A percentile compares a stretch with the other conserved stretches of the same genome.
These are phyloP conservation scores for Cygnus atratus DNA, from an alignment of 2,113 vertebrate species.

Conservation along the genomic window DNA sequence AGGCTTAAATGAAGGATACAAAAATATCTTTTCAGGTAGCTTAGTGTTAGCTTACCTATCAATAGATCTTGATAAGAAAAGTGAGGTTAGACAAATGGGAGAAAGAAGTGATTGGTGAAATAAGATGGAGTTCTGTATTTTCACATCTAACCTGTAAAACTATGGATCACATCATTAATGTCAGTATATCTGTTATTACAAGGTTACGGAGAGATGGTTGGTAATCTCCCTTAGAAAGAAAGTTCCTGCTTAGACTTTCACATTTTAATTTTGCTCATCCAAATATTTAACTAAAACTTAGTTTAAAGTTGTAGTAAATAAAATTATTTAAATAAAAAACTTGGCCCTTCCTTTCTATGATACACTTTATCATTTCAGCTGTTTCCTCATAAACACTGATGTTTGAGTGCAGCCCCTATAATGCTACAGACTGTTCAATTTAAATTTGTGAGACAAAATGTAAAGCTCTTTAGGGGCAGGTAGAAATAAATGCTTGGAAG, in stretches of 20 bases:
- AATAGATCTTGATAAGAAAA: background rate
- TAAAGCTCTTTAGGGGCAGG: background rate
- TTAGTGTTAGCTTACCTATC: background rate
- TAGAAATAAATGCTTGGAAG: background rate
- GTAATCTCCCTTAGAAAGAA: background rate
- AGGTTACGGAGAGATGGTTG: background rate
- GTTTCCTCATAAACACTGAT: background rate
- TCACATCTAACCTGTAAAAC: background rate
- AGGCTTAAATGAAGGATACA: background rate
- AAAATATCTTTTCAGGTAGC: background rate
- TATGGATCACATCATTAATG: background rate
- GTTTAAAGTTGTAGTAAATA: background rate
- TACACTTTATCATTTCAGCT: background rate
- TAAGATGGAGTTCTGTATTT: background rate
- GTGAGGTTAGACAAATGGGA: background rate
- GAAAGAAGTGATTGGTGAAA: background rate
- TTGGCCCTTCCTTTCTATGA: rapidly evolving
- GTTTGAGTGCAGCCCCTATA: background rate
- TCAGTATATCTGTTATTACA: background rate
- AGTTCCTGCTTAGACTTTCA: background rate
- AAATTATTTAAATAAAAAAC: background rate
- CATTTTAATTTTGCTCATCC: background rate
- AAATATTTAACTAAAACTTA: background rate
- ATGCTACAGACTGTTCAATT: background rate
- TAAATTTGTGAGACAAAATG: background rate